A percentile compares a stretch with the other conserved stretches of the same genome.
These are phyloP conservation scores for Theretra japonica DNA, from an alignment of 2,888 invertebrate genomes.

Conservation along the genomic window DNA sequence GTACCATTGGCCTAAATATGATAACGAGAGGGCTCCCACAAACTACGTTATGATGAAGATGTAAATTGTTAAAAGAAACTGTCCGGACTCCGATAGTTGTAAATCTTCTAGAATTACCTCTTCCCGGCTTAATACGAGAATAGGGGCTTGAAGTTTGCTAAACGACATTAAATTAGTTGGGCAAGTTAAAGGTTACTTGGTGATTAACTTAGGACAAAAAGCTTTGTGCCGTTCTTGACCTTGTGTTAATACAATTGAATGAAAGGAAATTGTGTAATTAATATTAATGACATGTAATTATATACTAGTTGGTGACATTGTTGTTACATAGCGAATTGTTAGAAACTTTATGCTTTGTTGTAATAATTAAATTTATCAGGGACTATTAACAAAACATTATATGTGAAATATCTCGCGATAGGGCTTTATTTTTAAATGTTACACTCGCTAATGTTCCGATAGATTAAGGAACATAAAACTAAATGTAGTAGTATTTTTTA, in stretches of 20 bases:
- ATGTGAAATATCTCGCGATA: background rate
- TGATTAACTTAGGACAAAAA: slow-evolving; percentile 52
- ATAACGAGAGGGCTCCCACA: background rate
- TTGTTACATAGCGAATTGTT: background rate
- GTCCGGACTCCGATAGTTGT: background rate
- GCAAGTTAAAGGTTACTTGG: slow-evolving; percentile 51
- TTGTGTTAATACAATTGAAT: slow-evolving; percentile 34
- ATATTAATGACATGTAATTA: slow-evolving; percentile 26
- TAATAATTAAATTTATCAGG: background rate
- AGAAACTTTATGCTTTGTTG: background rate
- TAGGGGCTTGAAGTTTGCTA: slow-evolving; percentile 50
- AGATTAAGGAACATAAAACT: no score
- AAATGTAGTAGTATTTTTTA: no score
- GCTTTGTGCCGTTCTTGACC: slow-evolving; percentile 41
- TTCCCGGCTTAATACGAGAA: slow-evolving; percentile 23
- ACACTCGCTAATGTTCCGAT: no score
- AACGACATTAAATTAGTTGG: slow-evolving; percentile 56
- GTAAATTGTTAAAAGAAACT: slow-evolving; percentile 10
- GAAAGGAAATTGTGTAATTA: slow-evolving; percentile 36
- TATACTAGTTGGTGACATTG: background rate
- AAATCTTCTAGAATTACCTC: slow-evolving; percentile 27
- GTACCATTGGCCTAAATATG: slow-evolving; percentile 17
- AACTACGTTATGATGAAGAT: background rate
- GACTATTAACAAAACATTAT: background rate
- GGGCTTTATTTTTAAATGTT: background rate